These are phyloP conservation scores for Altica lythri DNA, from an alignment of 2,888 invertebrate genomes.

Conservation along the genomic window DNA sequence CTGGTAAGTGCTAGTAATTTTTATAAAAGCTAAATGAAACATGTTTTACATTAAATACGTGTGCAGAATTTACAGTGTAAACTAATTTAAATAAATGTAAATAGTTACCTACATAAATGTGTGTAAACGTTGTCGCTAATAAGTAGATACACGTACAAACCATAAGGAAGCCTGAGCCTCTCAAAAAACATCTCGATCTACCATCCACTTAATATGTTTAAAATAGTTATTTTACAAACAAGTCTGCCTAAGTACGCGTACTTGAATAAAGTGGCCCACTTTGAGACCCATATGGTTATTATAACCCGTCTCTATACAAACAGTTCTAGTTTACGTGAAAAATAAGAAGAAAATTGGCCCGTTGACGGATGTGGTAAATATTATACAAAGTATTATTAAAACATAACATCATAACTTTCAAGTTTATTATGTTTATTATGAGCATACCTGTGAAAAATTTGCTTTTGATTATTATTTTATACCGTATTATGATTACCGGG, in stretches of 20 bases:
- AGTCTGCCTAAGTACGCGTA: constrained; percentile 48
- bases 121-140: constrained; percentile 18
- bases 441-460: constrained; percentile 26
- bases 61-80: no score
- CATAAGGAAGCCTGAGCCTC: constrained; percentile 36
- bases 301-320: constrained; percentile 46
- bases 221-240: constrained; percentile 53
- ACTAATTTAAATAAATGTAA: no score
- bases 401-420: constrained; percentile 36
- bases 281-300: constrained; percentile 51
- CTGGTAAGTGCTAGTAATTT: no score
- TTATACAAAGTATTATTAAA: constrained; percentile 36
- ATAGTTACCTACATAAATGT: no score
- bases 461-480: constrained; percentile 22
- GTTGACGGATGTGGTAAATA: constrained; percentile 47
- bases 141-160: constrained; percentile 21
- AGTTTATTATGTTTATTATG: constrained; percentile 37
- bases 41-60: no score
- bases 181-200: constrained; percentile 40
- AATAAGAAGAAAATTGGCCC: constrained; percentile 40
- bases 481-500: no score
- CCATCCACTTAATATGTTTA: constrained; percentile 49
- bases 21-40: no score
- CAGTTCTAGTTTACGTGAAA: constrained; percentile 43
- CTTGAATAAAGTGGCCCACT: constrained; percentile 53